Evolutionary conservation across 1,140 invertebrate species (phyloP), one percentile per base, ranked within the genome.

Genomic region (Drosophila murphyi): DNA sequence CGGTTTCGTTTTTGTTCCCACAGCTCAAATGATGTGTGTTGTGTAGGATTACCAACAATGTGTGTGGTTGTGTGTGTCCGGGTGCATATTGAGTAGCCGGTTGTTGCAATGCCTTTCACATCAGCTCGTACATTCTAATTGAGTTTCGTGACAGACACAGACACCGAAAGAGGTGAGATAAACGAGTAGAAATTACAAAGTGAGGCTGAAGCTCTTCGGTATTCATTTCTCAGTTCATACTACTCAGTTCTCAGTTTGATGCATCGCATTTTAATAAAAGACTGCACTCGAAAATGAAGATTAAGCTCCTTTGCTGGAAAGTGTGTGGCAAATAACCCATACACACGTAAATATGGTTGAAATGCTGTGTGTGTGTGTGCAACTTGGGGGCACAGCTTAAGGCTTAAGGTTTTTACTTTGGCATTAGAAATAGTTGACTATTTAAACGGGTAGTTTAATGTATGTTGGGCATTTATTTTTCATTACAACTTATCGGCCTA

Each of bases 181-280:
- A 54, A 35, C 3, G 37, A 29, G 37, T 67, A 67, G 60, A 54
- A 28, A 43, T 32, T 50, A 35, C 51, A 69, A 50, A 20, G 20
- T 20, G 20, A 20, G 1, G 20, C 51, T 51, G 55, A 34, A n/a
- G 41, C 56, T 78, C 48, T 51, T 47, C 50, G 61, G 57, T 20
- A 20, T 20, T 20, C 20, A 20, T 82, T 77, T 41, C 39, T 43
- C 5, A 4, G 39, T 43, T 41, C 20, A 1, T 20, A 20, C 20
- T 20, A 20, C 69, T 81, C 82, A 41, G 82, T 29, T 52, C 57
- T 82, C 82, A 76, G 67, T 76, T 86, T 86, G 83, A 86, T 86
- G 83, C 76, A 86, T 86, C 68, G 82, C 79, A 67, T 88, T 86
- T 86, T 86, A 86, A 86, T 86, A 72, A 79, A 70, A 86, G 60